Percentiles rank a stretch among this genome's conserved stretches.
Conservation (phyloP, 2,888 invertebrate genomes). For the Eupelmus urozonus region DNA sequence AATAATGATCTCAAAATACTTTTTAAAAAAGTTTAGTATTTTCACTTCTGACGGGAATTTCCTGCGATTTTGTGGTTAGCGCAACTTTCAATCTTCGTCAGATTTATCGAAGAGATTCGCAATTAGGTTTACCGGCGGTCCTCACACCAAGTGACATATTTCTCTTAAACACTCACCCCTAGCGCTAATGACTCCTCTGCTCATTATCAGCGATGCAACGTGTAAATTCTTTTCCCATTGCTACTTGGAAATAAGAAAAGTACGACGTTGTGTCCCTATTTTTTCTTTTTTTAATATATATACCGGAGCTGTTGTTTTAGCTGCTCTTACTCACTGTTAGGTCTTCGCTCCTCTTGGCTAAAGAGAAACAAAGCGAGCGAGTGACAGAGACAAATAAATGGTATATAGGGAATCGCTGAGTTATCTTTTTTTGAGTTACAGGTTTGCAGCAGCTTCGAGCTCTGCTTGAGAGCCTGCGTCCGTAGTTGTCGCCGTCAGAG, state of each 20-base stretch:
- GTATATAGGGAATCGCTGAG: slow-evolving; percentile 14
- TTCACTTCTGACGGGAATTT: slow-evolving; percentile 4
- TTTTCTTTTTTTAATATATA: slow-evolving; percentile 9
- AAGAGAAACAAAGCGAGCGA: slow-evolving; percentile 11
- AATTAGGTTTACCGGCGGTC: slow-evolving; percentile 2
- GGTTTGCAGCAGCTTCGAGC: no score
- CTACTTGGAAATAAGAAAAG: slow-evolving; percentile 10
- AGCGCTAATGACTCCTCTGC: slow-evolving; percentile 6
- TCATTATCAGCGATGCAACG: neutral
- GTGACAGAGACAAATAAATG: slow-evolving; percentile 12
- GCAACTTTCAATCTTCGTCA: neutral
- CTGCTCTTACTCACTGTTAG: neutral
- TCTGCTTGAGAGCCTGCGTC: slow-evolving; percentile 4
- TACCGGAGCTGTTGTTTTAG: no score
- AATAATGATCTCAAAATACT: no score
- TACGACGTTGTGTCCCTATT: neutral
- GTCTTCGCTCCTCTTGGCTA: neutral
- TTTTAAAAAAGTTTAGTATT: no score
- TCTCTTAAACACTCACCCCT: neutral
- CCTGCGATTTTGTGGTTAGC: slow-evolving; percentile 35
- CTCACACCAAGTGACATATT: slow-evolving; percentile 12
- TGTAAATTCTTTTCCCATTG: slow-evolving; percentile 3
- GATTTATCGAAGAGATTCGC: neutral
- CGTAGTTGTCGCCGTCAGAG: neutral
- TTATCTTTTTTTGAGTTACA: neutral